Base-by-base conservation (phyloP, 2,888 invertebrate species). In the Clivina fossor region DNA sequence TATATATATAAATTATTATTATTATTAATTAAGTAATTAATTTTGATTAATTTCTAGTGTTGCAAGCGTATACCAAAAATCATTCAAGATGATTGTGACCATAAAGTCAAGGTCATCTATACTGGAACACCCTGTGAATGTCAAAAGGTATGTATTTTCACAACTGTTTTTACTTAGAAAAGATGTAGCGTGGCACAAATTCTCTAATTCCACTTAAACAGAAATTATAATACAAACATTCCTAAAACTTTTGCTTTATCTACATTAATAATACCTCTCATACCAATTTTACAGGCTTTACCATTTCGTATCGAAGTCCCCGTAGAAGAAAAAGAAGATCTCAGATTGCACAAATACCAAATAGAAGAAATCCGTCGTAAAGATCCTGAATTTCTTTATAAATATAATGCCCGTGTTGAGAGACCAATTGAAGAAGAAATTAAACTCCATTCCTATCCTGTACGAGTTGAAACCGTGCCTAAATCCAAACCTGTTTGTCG, bases 371-470 rank as follows among this genome's bases (percentile, higher is more conserved):
- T n/a, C n/a, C n/a, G n/a, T n/a, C n/a, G n/a, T n/a, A n/a, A n/a
- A n/a, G n/a, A n/a, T n/a, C n/a, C n/a, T n/a, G n/a, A n/a, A n/a
- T n/a, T n/a, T n/a, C n/a, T n/a, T n/a, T n/a, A n/a, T n/a, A n/a
- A n/a, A n/a, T 53, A 72, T 24, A 72, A 73, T 48, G 68, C 71
- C 18, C 63, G 63, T 22, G 68, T 71, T 3, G 70, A 73, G 50
- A 65, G 71, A 24, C 73, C 73, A 2, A 8, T 5, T n/a, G 18
- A 9, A 1, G 19, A 32, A 15, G 13, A 18, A 3, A 4, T 4
- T 2, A 33, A 47, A 9, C 20, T 13, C 1, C 33, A 16, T n/a
- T 32, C 32, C 1, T 47, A 35, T 9, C 43, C 43, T 1, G 30
- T 43, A 3, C 3, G 2, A 7, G 28, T 43, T 2, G 28, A 26